Percentiles rank a stretch among this genome's conserved stretches.
Evolutionary conservation across 2,888 invertebrate genomes (phyloP).

Genomic region (Arge pagana): DNA sequence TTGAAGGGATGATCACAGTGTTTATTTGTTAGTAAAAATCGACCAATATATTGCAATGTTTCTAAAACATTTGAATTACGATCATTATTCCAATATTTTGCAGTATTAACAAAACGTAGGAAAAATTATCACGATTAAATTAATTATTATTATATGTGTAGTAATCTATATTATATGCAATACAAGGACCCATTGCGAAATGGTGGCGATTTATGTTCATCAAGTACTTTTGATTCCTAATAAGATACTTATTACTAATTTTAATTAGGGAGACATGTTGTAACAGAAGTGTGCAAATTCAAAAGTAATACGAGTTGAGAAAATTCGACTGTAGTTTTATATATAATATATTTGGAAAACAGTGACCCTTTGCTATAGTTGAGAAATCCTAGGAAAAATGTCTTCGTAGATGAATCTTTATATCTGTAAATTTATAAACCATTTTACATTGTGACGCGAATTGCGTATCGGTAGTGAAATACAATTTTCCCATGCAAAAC

Average conservation of each 20-base stretch:
- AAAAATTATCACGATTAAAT: no score
- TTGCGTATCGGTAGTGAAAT: no score
- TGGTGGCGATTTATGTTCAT: conserved; percentile 2
- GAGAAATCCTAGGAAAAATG: conserved; percentile 1
- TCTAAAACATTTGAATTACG: neutral
- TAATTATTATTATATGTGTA: neutral
- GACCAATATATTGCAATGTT: conserved; percentile 10
- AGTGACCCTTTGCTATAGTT: conserved; percentile 15
- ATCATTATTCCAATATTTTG: conserved; percentile 12
- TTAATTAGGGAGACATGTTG: conserved; percentile 12
- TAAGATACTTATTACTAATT: conserved; percentile 20
- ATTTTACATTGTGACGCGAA: conserved; percentile 23
- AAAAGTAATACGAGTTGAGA: conserved; percentile 18
- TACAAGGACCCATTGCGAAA: neutral
- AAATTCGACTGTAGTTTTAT: conserved; percentile 22
- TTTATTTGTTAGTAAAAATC: conserved; percentile 6
- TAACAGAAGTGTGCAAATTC: no score
- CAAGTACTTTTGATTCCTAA: conserved; percentile 13
- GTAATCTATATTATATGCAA: conserved; percentile 8
- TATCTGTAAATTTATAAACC: conserved; percentile 24
- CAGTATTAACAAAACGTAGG: conserved; percentile 7
- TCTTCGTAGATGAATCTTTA: conserved; percentile 17
- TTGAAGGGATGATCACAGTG: neutral
- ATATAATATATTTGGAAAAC: conserved; percentile 10
- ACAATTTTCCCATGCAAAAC: no score